Evolutionary conservation across 2,797 vertebrate species (phyloP), one percentile per base, ranked within the genome.

Genomic region (Amphiprion clarkii): DNA sequence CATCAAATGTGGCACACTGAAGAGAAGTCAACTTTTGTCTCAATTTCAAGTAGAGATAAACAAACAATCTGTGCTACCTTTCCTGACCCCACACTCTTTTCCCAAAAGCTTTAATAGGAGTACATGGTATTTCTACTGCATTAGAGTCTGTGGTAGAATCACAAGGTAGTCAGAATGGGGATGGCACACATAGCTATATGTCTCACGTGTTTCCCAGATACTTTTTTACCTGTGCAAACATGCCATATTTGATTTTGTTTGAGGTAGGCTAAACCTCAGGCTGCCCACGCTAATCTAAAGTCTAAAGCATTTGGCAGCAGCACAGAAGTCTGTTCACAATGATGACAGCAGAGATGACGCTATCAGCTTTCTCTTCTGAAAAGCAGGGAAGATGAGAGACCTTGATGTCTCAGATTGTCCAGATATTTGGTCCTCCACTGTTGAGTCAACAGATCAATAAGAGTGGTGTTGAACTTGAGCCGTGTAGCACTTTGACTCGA

Each of bases 381-480:
- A 19, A 21, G 56, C 69, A 52, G 39, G 29, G 9, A 79, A 7
- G 13, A 80, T 2, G 51, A 75, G 76, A 85, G n/a, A 74, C 53
- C 55, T 68, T 25, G 13, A 54, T 42, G 78, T 63, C 64, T 83
- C 48, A 7, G 44, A 44, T 58, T 70, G 73, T 81, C 65, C 76
- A 59, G 66, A 80, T 71, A 87, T 85, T 49, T 48, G 49, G 46
- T 64, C 64, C 74, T 59, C 21, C 1, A 2, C 7, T 77, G 83
- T 88, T 91, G 78, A 63, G 78, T 71, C 74, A 86, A 90, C 85
- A 82, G 71, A 90, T 91, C 89, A 79, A 91, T 92, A 56, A 31
- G 60, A 74, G 59, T 7, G 14, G 78, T 79, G 61, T 82, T 17
- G 5, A 85, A 87, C 67, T 55, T 60, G 67, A 90, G 73, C 46